Base-by-base conservation (phyloP, 2,797 vertebrate genomes). In the Tarsius wallacei region DNA sequence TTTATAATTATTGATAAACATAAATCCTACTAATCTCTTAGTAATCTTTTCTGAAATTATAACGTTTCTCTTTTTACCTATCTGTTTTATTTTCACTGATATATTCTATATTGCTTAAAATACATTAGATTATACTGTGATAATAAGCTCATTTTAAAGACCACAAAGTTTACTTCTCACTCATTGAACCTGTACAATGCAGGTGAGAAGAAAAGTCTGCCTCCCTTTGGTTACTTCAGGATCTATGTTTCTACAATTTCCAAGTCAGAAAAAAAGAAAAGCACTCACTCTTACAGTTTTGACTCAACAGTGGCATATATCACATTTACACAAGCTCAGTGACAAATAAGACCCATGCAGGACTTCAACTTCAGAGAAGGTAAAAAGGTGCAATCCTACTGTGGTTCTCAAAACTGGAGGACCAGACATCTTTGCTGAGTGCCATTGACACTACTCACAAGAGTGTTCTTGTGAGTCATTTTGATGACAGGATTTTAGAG, bases 21-120 rank as follows among this genome's bases (percentile, higher is more conserved):
- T n/a, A 91, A 24, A 73, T 49, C 15, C 13, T 77, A n/a, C 47
- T 71, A 64, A 66, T 73, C 7, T 13, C 85, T 61, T 70, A 31
- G 24, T 83, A 26, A 63, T 64, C 53, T 87, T 71, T 84, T 42
- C 51, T 21, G 26, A 53, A 16, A 10, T 53, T 66, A 61, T 61
- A 31, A 5, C 33, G 4, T 57, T 82, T 36, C 24, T 73, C 68
- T 91, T 87, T 83, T 59, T 24, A 74, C 66, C 4, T n/a, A 59
- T 26, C 8, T 90, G 80, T 57, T 80, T 87, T 70, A 71, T 77
- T 97, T 81, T 36, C 49, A 90, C 57, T 81, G 28, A 66, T 63
- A 36, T 16, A 61, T 74, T 86, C 11, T 71, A 10, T 57, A 74
- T 22, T 31, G 74, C 33, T 87, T 57, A 11, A 19, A 31, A 21